Evolutionary conservation across 2,888 invertebrate species (phyloP).

Genomic region (Coleophora deauratella): DNA sequence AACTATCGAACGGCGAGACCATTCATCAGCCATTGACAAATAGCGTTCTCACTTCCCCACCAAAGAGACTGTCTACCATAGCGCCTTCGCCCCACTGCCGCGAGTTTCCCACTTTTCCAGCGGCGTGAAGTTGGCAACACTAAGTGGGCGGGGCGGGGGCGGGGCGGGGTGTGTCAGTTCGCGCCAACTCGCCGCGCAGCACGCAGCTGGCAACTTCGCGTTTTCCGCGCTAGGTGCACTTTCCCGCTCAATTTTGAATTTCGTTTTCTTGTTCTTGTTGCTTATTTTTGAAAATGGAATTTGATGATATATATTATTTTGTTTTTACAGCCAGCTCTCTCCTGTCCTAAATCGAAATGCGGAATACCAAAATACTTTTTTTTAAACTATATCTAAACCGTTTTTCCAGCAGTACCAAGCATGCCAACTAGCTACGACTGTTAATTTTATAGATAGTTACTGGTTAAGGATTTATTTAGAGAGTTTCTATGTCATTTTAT

Average conservation of each 20-base stretch:
- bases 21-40: slow-evolving; percentile 17
- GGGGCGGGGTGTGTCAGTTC: slow-evolving; percentile 39
- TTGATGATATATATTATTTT: slow-evolving; percentile 12
- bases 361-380: too few species aligned
- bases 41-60: slow-evolving; percentile 34
- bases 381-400: too few species aligned
- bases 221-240: slow-evolving; percentile 26
- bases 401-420: too few species aligned
- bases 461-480: too few species aligned
- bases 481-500: too few species aligned
- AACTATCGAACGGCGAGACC: too few species aligned
- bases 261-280: slow-evolving; percentile 14
- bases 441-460: too few species aligned
- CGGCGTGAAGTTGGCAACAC: slow-evolving; percentile 47
- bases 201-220: slow-evolving; percentile 25
- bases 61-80: slow-evolving; percentile 25
- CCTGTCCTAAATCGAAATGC: too few species aligned
- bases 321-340: too few species aligned
- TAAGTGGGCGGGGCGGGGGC: slow-evolving; percentile 50
- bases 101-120: slow-evolving; percentile 64
- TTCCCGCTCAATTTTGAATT: slow-evolving; percentile 29
- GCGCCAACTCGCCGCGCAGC: slow-evolving; percentile 18
- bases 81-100: slow-evolving; percentile 42
- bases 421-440: too few species aligned
- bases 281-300: background rate